Percentiles rank a stretch among this genome's conserved stretches.
Evolutionary conservation across 2,113 vertebrate species (phyloP).

Genomic region (Catharus minimus): DNA sequence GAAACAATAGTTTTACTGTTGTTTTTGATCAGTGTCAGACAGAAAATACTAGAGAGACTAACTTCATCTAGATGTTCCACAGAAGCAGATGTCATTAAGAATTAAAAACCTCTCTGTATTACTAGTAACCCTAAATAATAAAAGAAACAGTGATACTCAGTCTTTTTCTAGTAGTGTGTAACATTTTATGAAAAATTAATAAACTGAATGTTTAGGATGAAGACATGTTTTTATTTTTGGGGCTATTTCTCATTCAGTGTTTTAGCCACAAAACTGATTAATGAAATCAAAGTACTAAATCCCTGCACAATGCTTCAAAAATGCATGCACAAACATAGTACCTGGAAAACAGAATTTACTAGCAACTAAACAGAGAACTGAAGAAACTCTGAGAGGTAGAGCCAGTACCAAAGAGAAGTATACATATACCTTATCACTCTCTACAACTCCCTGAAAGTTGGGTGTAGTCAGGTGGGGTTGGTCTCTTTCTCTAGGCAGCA

Average conservation of each 20-base stretch:
- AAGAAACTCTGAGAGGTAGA: neutral
- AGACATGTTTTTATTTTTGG: neutral
- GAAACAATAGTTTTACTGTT: neutral
- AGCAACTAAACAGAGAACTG: neutral
- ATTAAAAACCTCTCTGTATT: neutral
- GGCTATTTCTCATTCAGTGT: neutral
- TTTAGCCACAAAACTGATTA: neutral
- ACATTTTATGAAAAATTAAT: neutral
- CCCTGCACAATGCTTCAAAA: neutral
- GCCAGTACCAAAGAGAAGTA: neutral
- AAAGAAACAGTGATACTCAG: neutral
- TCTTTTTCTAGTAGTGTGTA: neutral
- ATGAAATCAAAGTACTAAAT: neutral
- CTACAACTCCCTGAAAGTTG: neutral
- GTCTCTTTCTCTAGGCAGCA: neutral
- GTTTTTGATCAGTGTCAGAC: neutral
- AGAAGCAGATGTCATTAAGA: neutral
- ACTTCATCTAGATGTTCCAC: neutral
- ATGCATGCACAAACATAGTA: neutral
- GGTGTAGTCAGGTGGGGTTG: neutral
- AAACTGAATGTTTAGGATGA: neutral
- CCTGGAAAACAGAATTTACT: neutral
- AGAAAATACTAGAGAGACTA: neutral
- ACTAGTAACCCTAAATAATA: neutral
- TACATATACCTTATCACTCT: neutral